Evolutionary conservation across 2,113 vertebrate species (phyloP), one percentile per base, ranked within the genome.

Genomic region (Ophthalmolycus amberensis): DNA sequence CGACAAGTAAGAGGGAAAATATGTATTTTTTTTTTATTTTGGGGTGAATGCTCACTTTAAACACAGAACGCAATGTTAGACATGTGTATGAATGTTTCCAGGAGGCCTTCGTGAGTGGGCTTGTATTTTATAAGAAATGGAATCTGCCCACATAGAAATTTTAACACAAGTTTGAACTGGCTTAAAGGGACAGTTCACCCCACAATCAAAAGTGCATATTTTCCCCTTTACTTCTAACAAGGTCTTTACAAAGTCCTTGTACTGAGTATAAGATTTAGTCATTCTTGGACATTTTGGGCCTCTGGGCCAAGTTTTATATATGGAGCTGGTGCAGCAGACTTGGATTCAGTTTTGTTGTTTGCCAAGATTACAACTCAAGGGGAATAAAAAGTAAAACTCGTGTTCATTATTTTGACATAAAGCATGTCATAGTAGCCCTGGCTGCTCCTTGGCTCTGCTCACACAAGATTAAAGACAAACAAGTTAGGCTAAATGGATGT

Each of bases 401-500:
- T 38, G 5, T 62, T 64, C 5, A 48, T 16, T 18, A 1, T 58
- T 52, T 42, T 38, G 22, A 65, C n/a, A 59, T 37, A 22, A 22
- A 42, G 4, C 20, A 44, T 74, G 2, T 40, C 22, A 15, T 8
- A 29, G 25, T 10, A 12, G 11, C 44, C 10, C 10, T 16, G 18
- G 2, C 48, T 67, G 46, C 32, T n/a, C n/a, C 12, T 16, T 22
- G 25, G 48, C 38, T 40, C 9, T 12, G 27, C 18, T 63, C 10
- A 60, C 32, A 25, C 8, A 46, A 54, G 5, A 66, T 25, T 37
- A 18, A 48, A 60, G 32, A 60, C 72, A 59, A 40, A 69, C 70
- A 44, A 10, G 71, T 65, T 29, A 38, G 50, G 22, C 67, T 50
- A 58, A 71, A 29, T 71, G 25, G 18, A 58, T 52, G 64, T 75